These are phyloP conservation scores for Mormyrops attenuatus DNA, from an alignment of 2,797 vertebrate species.

Conservation along the genomic window DNA sequence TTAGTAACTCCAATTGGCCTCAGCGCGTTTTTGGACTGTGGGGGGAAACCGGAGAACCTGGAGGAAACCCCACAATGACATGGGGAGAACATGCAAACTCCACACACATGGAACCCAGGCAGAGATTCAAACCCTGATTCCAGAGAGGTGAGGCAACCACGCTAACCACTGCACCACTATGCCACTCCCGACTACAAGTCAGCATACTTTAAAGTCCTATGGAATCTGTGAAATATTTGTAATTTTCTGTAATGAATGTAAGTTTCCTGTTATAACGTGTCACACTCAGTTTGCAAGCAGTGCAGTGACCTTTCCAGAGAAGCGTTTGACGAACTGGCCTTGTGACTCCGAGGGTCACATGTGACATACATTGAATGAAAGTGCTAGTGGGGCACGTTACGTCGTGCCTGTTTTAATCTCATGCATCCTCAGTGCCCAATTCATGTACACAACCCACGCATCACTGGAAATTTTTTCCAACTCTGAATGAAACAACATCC, in stretches of 20 bases:
- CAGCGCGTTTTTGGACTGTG: too few relatives aligned
- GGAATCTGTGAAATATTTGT: background rate
- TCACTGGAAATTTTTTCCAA: background rate
- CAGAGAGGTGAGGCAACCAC: too few relatives aligned
- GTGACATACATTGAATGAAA: background rate
- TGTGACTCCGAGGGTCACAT: background rate
- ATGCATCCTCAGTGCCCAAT: background rate
- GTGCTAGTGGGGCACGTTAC: background rate
- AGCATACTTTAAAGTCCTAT: background rate
- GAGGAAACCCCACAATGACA: too few relatives aligned
- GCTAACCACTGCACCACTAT: too few relatives aligned
- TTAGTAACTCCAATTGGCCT: too few relatives aligned
- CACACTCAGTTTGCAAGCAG: background rate
- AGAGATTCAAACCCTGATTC: too few relatives aligned
- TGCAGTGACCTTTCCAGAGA: background rate
- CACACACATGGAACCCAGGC: too few relatives aligned
- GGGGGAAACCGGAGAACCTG: too few relatives aligned
- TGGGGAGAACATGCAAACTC: too few relatives aligned
- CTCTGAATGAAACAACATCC: background rate
- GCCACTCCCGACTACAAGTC: too few relatives aligned
- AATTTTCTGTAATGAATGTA: background rate
- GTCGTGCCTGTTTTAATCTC: background rate
- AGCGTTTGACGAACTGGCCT: background rate
- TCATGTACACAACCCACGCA: background rate
- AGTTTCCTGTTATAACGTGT: background rate